A percentile compares a stretch with the other conserved stretches of the same genome.
Evolutionary conservation across 2,797 vertebrate genomes (phyloP).

Genomic region (Pantherophis alleghaniensis): DNA sequence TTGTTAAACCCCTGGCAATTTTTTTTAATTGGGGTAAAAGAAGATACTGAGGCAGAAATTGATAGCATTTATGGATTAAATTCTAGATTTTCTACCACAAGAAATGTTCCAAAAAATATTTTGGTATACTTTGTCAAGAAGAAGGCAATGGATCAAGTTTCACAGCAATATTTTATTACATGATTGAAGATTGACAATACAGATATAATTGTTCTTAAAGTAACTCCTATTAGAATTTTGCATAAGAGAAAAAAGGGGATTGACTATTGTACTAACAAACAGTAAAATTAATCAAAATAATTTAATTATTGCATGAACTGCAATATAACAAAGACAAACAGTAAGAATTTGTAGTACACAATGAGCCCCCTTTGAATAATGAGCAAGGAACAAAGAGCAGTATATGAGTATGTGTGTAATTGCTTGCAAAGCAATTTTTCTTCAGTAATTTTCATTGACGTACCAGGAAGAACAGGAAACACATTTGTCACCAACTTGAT

Average conservation of each 20-base stretch:
- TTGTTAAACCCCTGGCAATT: neutral
- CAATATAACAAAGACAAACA: neutral
- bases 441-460: neutral
- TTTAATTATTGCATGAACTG: neutral
- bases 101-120: neutral
- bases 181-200: neutral
- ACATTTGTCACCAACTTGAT: neutral
- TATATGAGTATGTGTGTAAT: neutral
- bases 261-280: neutral
- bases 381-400: neutral
- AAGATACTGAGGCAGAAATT: neutral
- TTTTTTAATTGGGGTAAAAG: neutral
- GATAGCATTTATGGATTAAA: neutral
- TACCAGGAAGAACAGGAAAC: neutral
- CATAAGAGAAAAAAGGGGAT: neutral
- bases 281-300: neutral
- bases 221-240: neutral
- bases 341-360: neutral
- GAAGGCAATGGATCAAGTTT: neutral
- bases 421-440: neutral
- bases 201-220: neutral
- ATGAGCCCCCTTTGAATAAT: neutral
- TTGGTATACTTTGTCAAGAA: neutral
- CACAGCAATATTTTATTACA: neutral
- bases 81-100: neutral